phyloP scores from a whole-genome alignment of 2,888 invertebrate species.

The Melieria picta region DNA sequence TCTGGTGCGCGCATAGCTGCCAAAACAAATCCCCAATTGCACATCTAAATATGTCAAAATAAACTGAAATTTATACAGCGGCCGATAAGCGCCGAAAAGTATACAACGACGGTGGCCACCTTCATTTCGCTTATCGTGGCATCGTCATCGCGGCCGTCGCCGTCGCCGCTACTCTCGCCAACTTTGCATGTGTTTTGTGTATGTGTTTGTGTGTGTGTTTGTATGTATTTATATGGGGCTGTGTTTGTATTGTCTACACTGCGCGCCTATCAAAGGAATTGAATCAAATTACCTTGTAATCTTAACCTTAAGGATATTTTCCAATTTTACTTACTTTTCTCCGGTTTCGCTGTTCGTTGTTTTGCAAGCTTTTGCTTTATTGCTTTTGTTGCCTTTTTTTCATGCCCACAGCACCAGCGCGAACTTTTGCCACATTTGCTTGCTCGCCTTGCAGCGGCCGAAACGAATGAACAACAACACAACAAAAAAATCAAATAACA shows the following conservation, averaged over 20 bases:
- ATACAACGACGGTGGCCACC: constrained; percentile 23
- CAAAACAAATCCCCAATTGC: constrained; percentile 37
- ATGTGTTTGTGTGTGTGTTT: constrained; percentile 23
- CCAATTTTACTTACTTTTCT: constrained; percentile 44
- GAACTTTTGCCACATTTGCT: too few relatives aligned
- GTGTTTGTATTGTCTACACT: background rate
- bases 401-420: too few relatives aligned
- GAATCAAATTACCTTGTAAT: constrained; percentile 67
- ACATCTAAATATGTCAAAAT: constrained; percentile 56
- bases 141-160: background rate
- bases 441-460: too few relatives aligned
- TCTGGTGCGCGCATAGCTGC: constrained; percentile 39
- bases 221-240: constrained; percentile 2
- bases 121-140: background rate
- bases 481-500: too few relatives aligned
- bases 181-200: background rate
- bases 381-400: too few relatives aligned
- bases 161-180: background rate
- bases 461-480: too few relatives aligned
- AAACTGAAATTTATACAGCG: constrained; percentile 56
- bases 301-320: constrained; percentile 66
- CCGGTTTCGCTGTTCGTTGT: background rate
- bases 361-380: too few relatives aligned
- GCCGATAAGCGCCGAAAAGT: constrained; percentile 47
- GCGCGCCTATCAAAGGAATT: constrained; percentile 63